Evolutionary conservation across 2,113 vertebrate genomes (phyloP).

Genomic region (Pterophyllum scalare): DNA sequence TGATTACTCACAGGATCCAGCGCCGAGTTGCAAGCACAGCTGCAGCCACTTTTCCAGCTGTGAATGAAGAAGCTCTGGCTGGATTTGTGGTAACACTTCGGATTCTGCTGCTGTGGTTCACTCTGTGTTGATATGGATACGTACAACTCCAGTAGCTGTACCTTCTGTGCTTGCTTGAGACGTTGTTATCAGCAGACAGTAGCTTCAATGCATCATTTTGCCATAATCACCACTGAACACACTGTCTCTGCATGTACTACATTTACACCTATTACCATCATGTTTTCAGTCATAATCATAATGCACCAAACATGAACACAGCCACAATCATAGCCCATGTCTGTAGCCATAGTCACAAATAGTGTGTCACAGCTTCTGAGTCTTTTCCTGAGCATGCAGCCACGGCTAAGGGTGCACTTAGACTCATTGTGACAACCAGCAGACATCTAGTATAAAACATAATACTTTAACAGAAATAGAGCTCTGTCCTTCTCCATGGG

Average conservation of each 20-base stretch:
- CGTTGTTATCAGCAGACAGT: background rate
- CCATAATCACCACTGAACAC: background rate
- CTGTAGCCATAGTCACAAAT: background rate
- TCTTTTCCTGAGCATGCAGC: background rate
- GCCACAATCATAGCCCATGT: background rate
- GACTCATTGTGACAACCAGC: background rate
- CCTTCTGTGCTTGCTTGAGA: too few species aligned
- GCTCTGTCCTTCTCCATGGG: background rate
- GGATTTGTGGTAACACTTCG: background rate
- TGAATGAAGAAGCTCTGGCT: background rate
- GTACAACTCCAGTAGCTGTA: too few species aligned
- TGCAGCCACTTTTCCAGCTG: background rate
- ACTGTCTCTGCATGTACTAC: background rate
- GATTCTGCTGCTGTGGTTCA: slow-evolving; percentile 5
- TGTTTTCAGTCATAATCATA: background rate
- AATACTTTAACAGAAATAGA: background rate
- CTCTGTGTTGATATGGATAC: background rate
- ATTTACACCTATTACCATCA: background rate
- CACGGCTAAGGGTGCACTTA: slow-evolving; percentile 10
- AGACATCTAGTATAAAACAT: background rate
- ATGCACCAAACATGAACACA: background rate
- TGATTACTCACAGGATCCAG: background rate
- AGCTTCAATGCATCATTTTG: background rate
- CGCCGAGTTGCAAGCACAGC: background rate
- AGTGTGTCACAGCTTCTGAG: background rate